Conservation (phyloP, 2,113 vertebrate genomes). For the Candoia aspera region DNA sequence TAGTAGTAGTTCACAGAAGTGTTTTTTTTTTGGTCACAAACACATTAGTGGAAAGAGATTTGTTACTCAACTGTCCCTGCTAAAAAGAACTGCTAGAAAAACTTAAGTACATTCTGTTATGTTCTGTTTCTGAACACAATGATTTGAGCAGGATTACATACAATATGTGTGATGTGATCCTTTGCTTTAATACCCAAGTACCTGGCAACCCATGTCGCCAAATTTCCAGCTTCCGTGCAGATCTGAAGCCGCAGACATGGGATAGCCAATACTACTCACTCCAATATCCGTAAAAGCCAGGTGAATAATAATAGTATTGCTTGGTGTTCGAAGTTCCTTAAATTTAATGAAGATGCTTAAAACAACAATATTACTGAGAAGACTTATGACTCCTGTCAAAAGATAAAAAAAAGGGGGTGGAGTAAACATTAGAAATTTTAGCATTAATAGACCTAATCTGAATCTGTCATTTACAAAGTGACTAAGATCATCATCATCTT, state of each 20-base stretch:
- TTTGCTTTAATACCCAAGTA: conserved; percentile 50
- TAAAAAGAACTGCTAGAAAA: not conserved
- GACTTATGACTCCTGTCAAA: conserved; percentile 86
- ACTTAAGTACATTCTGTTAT: not conserved
- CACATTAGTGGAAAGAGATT: not conserved
- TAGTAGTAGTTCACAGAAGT: not conserved
- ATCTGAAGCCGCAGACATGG: conserved; percentile 97
- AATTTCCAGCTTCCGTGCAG: conserved; percentile 96
- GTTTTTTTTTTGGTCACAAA: not conserved
- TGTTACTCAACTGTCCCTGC: not conserved
- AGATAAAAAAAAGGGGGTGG: conserved; percentile 42
- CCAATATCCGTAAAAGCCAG: conserved; percentile 95
- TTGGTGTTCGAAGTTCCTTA: conserved; percentile 91
- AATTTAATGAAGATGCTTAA: conserved; percentile 93
- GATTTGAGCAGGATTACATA: not conserved
- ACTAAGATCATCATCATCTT: not conserved
- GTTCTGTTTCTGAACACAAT: not conserved
- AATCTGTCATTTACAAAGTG: conserved; percentile 5
- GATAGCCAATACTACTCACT: conserved; percentile 95
- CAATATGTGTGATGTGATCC: not conserved
- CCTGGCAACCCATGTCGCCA: conserved; percentile 93
- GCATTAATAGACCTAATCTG: not conserved
- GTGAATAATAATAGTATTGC: conserved; percentile 95
- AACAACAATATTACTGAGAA: conserved; percentile 90
- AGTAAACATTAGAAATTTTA: conserved; percentile 15